Percentiles rank a stretch among this genome's conserved stretches.
phyloP scores from a whole-genome alignment of 2,888 invertebrate genomes.

The Exocentrus adspersus region DNA sequence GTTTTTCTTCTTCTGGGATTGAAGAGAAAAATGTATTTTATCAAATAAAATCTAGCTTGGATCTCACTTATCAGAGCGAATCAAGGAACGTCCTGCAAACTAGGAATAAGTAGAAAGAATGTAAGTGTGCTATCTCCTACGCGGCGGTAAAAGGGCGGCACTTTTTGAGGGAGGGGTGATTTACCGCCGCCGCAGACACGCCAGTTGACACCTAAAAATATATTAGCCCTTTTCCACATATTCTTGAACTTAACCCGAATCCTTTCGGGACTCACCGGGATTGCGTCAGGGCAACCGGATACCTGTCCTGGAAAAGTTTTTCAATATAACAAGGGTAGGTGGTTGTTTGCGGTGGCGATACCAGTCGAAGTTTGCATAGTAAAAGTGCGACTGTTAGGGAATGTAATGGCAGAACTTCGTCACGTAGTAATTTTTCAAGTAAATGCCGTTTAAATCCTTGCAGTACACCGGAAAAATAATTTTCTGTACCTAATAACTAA shows the following conservation, averaged over 20 bases:
- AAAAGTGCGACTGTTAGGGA: constrained; percentile 9
- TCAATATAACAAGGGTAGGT: constrained; percentile 31
- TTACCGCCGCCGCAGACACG: constrained; percentile 29
- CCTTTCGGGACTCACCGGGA: constrained; percentile 16
- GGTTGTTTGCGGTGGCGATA: constrained; percentile 17
- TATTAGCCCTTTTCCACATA: constrained; percentile 40
- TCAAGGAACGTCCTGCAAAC: constrained; percentile 1
- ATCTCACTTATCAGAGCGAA: not conserved
- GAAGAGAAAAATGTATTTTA: too few species aligned
- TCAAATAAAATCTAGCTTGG: too few species aligned
- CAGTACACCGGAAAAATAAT: too few species aligned
- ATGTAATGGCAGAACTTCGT: constrained; percentile 14
- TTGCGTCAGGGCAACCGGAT: constrained; percentile 20
- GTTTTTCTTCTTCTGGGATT: too few species aligned
- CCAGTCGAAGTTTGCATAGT: constrained; percentile 14
- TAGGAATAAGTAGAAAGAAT: constrained; percentile 8
- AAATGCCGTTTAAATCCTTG: not conserved
- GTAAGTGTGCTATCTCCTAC: constrained; percentile 17
- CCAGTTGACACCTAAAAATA: constrained; percentile 43
- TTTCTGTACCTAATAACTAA: too few species aligned
- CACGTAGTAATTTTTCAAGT: not conserved
- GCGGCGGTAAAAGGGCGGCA: constrained; percentile 34
- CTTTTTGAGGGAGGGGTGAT: constrained; percentile 34
- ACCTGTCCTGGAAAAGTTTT: constrained; percentile 29
- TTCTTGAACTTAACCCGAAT: constrained; percentile 34